Evolutionary conservation across 2,888 invertebrate species (phyloP).

Genomic region (Priocnemis perturbator): DNA sequence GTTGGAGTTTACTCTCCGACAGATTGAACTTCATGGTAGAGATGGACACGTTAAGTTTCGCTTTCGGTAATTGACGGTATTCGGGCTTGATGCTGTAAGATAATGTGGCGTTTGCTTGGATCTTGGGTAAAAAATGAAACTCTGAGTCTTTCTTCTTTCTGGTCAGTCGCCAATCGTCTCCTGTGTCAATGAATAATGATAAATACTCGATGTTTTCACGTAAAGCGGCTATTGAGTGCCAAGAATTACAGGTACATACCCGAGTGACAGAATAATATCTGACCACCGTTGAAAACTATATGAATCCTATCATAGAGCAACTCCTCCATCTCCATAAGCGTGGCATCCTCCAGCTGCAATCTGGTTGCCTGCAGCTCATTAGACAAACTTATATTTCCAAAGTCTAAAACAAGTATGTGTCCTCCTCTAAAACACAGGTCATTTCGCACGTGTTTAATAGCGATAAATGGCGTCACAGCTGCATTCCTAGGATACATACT

Average conservation of each 20-base stretch:
- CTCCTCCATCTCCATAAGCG: constrained; percentile 89
- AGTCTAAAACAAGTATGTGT: constrained; percentile 83
- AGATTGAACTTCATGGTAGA: constrained; percentile 85
- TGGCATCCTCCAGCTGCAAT: constrained; percentile 83
- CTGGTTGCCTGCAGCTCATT: constrained; percentile 85
- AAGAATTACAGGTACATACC: constrained; percentile 65
- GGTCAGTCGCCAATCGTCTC: constrained; percentile 85
- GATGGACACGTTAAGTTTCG: constrained; percentile 85
- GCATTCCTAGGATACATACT: constrained; percentile 75
- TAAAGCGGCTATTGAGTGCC: too few relatives aligned
- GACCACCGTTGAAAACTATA: constrained; percentile 82
- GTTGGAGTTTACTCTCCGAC: constrained; percentile 83
- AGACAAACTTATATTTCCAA: constrained; percentile 82
- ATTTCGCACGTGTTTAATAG: neutral
- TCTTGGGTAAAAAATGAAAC: constrained; percentile 84
- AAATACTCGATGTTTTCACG: too few relatives aligned
- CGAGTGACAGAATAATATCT: constrained; percentile 80
- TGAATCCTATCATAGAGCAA: constrained; percentile 86
- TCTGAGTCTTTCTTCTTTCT: constrained; percentile 84
- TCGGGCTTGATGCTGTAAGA: constrained; percentile 86
- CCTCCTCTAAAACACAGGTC: constrained; percentile 77
- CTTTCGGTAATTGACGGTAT: constrained; percentile 83
- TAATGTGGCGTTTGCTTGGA: constrained; percentile 81
- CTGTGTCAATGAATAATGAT: constrained; percentile 65
- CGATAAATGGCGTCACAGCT: constrained; percentile 9